Conservation (phyloP, 1,140 invertebrate genomes). For the Drosophila takahashii region DNA sequence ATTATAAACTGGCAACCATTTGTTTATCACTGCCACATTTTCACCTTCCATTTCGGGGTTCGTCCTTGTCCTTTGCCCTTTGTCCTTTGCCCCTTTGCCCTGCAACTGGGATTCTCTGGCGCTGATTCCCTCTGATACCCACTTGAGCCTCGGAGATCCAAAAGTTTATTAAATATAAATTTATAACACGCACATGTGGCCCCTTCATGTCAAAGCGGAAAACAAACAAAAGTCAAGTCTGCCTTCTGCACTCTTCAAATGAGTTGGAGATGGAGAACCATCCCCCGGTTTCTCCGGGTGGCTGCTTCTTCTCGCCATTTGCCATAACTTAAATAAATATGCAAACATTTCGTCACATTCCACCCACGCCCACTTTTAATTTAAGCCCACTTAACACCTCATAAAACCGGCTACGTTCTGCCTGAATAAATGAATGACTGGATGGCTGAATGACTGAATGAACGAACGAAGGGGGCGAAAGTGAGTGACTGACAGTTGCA, state of each 20-base stretch:
- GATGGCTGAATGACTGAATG: constrained; percentile 24
- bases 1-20: constrained; percentile 23
- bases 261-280: not conserved
- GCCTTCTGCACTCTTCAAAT: constrained; percentile 44
- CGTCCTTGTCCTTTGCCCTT: constrained; percentile 11
- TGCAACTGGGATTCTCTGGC: constrained; percentile 5
- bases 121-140: constrained; percentile 19
- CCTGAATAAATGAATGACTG: constrained; percentile 54
- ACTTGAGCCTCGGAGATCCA: constrained; percentile 53
- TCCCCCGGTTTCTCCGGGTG: constrained; percentile 36
- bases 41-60: too few species aligned
- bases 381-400: constrained; percentile 82
- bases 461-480: constrained; percentile 3
- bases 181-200: constrained; percentile 74
- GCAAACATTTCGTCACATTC: constrained; percentile 80
- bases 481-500: constrained; percentile 44
- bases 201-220: constrained; percentile 43
- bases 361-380: constrained; percentile 67
- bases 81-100: constrained; percentile 13
- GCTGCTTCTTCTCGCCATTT: constrained; percentile 48
- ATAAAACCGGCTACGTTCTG: constrained; percentile 75
- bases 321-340: constrained; percentile 77
- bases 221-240: constrained; percentile 74
- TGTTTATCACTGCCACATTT: constrained; percentile 26
- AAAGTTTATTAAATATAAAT: constrained; percentile 79